Base-by-base conservation (phyloP, 2,113 vertebrate species). In the Tamias sibiricus region DNA sequence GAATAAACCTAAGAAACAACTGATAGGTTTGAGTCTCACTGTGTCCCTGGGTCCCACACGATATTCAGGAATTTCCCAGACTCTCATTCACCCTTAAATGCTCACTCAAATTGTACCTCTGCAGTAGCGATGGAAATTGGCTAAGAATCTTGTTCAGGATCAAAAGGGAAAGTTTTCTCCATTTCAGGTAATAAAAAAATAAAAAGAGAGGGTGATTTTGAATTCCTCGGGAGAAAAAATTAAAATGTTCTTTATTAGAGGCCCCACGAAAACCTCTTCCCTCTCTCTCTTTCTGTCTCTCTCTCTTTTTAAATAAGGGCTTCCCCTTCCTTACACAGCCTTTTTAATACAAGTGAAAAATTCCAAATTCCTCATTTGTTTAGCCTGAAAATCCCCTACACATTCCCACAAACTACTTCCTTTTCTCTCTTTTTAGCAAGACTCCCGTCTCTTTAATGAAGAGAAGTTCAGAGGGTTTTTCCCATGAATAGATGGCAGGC, bases 401-500 rank as follows among this genome's bases (percentile, higher is more conserved):
- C 98, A 98, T 99, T 99, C 99, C 99, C 99, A 99, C 99, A 99
- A 99, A 99, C 98, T 97, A 99, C 98, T 98, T 99, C 99, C 98
- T 99, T 99, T 99, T 99, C 98, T 99, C 98, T 98, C 98, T 97
- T 98, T 98, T 98, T 98, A 98, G 97, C 98, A 94, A 97, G 98
- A 98, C 98, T 98, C 98, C 83, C 98, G 97, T 98, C 98, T 95
- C 95, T 99, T 98, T 99, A 99, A 99, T 99, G 98, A 99, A 99
- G 99, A 98, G 98, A 99, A 99, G 98, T 99, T 99, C 99, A 99
- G 99, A 99, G 98, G 98, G 97, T 98, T 98, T 98, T 98, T 98
- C 98, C 98, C 98, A 99, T 99, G 99, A 99, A 99, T 99, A 98
- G 98, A 99, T 98, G 98, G 98, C 98, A 92, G 98, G 99, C 99